Percentiles rank a stretch among this genome's conserved stretches.
Conservation (phyloP, 2,113 vertebrate species). For the human (Homo sapiens) region GRCh38 chr1:183370501-183371000, state of each 20-base stretch:
- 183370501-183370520: not conserved
- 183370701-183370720: not conserved
- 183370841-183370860: not conserved
- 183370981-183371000: not conserved
- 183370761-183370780: not conserved
- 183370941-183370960: not conserved
- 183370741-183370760: not conserved
- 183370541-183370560: not conserved
- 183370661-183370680: not conserved
- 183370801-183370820: not conserved
- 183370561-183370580: not conserved
- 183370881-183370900: not conserved
- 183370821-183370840: too few relatives aligned
- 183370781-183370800: not conserved
- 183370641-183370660: not conserved
- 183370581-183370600: not conserved
- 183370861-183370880: accelerated
- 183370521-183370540: too few relatives aligned
- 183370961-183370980: not conserved
- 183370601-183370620: too few relatives aligned
- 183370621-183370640: not conserved
- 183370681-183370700: not conserved
- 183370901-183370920: accelerated
- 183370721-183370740: not conserved
- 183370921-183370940: accelerated